Evolutionary conservation across 2,888 invertebrate species (phyloP).

Genomic region (Cyaniris semiargus): DNA sequence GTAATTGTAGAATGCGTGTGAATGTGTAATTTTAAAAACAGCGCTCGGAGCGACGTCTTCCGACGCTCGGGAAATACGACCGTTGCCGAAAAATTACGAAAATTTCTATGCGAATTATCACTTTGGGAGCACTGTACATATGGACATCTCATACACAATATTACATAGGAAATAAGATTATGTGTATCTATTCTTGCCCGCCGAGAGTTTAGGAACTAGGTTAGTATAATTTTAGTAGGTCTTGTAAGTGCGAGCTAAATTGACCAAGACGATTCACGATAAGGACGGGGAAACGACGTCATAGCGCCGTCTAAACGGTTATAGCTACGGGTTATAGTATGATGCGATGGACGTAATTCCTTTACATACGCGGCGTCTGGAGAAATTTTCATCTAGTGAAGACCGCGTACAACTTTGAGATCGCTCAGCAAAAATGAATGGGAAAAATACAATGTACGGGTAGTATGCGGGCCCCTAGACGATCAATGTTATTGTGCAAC

Average conservation of each 20-base stretch:
- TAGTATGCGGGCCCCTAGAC: too few relatives aligned
- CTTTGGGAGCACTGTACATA: too few relatives aligned
- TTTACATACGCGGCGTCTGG: not conserved
- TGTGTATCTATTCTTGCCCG: not conserved
- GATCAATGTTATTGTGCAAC: too few relatives aligned
- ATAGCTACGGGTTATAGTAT: not conserved
- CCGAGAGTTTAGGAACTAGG: not conserved
- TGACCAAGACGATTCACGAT: not conserved
- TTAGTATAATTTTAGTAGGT: not conserved
- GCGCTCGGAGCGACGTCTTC: too few relatives aligned
- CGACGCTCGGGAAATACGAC: too few relatives aligned
- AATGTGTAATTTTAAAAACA: too few relatives aligned
- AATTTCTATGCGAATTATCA: too few relatives aligned
- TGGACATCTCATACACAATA: not conserved
- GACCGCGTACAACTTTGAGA: not conserved
- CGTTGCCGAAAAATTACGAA: too few relatives aligned
- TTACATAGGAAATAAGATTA: not conserved
- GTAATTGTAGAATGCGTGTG: too few relatives aligned
- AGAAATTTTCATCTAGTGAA: not conserved
- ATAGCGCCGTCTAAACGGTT: slow-evolving; percentile 14
- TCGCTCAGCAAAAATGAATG: not conserved
- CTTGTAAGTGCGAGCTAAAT: not conserved
- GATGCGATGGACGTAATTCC: not conserved
- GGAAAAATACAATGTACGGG: too few relatives aligned
- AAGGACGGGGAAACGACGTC: not conserved